Conservation (phyloP, 1,140 invertebrate species). For the Nylanderia fulva region DNA sequence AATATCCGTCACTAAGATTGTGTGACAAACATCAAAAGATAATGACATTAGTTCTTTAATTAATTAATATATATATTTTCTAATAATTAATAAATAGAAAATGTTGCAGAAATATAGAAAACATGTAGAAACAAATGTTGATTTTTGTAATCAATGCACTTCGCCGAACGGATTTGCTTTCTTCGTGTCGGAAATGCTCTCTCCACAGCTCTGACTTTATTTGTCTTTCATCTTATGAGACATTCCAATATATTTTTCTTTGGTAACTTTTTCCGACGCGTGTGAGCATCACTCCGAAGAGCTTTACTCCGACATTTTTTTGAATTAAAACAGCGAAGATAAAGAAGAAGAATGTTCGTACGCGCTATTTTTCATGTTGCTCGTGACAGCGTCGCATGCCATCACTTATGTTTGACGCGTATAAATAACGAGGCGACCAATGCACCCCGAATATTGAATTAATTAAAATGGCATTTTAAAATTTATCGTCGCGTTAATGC, state of each 20-base stretch:
- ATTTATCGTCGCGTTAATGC: conserved; percentile 39
- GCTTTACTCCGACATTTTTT: background rate
- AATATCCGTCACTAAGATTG: background rate
- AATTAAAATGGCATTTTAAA: conserved; percentile 19
- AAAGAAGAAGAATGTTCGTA: background rate
- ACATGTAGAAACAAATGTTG: background rate
- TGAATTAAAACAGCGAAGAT: conserved; percentile 4
- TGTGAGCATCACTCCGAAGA: too few relatives aligned
- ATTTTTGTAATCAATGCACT: background rate
- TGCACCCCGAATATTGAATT: conserved; percentile 11
- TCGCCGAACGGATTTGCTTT: background rate
- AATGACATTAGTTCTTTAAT: too few relatives aligned
- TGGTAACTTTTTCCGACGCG: background rate
- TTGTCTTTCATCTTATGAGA: conserved; percentile 31
- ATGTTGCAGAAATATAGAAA: background rate
- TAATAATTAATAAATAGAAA: too few relatives aligned
- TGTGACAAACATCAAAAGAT: background rate
- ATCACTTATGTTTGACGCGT: background rate
- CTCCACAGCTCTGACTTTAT: background rate
- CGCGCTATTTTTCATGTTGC: conserved; percentile 20
- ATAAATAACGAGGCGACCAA: background rate
- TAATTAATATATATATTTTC: too few relatives aligned
- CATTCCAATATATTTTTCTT: conserved; percentile 21
- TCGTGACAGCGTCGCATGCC: background rate
- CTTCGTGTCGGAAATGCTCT: background rate